Evolutionary conservation across 2,113 vertebrate genomes (phyloP), one percentile per base, ranked within the genome.

Genomic region (Antigone vipio): DNA sequence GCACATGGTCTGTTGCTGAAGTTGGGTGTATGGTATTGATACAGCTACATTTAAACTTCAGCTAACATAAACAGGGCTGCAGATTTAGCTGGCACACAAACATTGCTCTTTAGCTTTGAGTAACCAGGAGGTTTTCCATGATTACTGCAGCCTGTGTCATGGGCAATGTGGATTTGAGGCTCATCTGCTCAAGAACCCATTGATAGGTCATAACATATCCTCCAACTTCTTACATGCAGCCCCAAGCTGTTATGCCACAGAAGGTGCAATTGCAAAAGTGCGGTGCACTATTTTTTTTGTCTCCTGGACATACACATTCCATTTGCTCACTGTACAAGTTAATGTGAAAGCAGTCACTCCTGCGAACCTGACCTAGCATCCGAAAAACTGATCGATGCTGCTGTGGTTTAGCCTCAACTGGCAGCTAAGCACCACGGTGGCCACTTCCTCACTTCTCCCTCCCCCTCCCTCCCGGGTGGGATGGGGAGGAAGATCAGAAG

Each of bases 171-270:
- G 38, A 30, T 59, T 49, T 60, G 71, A 58, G 42, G 18, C 15
- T 60, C 27, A 35, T 20, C 44, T 81, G 80, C 92, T 78, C 35
- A n/a, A 75, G 76, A 73, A 69, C 27, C 27, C 1, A 2, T 52
- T 73, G 49, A 71, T 56, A 44, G 40, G 12, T 66, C 72, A 69
- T 62, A n/a, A 64, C 3, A 1, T 29, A 17, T 35, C 34, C 45
- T 69, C 22, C 49, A 58, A 2, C n/a, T 69, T 34, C 50, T 53
- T 49, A 52, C 0, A 0, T 1, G 0, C 62, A 26, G 53, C 35
- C 60, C 50, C 2, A 5, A 74, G 50, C 20, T 68, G n/a, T n/a
- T 12, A 8, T 0, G 2, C 15, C 0, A 0, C 2, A 11, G 40
- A 38, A 40, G 9, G 9, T 53, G 45, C 30, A 29, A 7, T 2